phyloP scores from a whole-genome alignment of 1,140 invertebrate genomes.

The Drosophila eugracilis region DNA sequence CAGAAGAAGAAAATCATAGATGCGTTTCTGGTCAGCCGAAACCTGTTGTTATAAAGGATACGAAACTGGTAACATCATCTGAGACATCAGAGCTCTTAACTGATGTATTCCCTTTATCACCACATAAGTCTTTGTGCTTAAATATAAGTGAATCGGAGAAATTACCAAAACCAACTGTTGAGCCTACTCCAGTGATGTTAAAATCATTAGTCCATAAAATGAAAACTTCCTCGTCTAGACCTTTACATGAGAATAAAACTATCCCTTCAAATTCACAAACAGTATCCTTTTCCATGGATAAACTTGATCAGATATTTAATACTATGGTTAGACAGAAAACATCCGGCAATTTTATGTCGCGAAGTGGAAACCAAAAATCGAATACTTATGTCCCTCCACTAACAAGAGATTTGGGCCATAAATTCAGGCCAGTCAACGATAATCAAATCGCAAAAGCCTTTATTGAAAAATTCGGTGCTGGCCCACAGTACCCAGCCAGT shows the following conservation, averaged over 20 bases:
- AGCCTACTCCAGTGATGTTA: not conserved
- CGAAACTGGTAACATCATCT: not conserved
- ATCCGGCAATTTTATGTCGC: too few species aligned
- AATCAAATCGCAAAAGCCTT: too few species aligned
- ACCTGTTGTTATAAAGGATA: not conserved
- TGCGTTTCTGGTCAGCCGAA: not conserved
- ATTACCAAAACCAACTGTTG: not conserved
- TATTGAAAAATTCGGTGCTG: conserved; percentile 2
- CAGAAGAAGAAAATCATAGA: not conserved
- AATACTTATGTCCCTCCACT: not conserved
- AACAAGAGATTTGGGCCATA: not conserved
- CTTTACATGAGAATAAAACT: not conserved
- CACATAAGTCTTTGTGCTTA: not conserved
- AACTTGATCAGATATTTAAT: conserved; percentile 14
- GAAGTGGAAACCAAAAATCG: not conserved
- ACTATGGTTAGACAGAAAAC: not conserved
- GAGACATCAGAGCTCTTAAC: not conserved
- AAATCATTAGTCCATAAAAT: not conserved
- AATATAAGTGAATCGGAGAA: not conserved
- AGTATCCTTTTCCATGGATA: not conserved
- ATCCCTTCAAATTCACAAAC: not conserved
- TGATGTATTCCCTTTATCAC: not conserved
- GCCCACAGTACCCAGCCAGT: conserved; percentile 22
- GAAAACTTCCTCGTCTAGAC: not conserved
- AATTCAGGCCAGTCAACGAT: too few species aligned